These are phyloP conservation scores for Scaptomyza tumidula DNA, from an alignment of 2,888 invertebrate genomes.

Conservation along the genomic window DNA sequence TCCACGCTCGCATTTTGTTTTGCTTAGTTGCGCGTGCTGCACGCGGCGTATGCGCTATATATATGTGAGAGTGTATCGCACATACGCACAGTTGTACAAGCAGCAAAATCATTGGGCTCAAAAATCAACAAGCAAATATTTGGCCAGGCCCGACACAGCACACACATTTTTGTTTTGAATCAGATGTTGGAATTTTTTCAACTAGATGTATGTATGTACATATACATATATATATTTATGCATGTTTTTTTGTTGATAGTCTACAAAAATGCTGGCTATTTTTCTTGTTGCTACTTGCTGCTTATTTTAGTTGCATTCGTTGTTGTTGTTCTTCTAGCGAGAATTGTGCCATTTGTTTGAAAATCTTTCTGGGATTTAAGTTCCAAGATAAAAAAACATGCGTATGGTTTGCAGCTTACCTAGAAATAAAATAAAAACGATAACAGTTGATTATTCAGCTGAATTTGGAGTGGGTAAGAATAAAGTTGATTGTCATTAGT, in stretches of 20 bases:
- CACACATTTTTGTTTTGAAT: slow-evolving; percentile 44
- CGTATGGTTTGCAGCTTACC: slow-evolving; percentile 42
- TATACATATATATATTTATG: not conserved
- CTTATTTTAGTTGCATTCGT: slow-evolving; percentile 20
- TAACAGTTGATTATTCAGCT: slow-evolving; percentile 27
- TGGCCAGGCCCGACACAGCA: slow-evolving; percentile 41
- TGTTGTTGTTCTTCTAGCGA: slow-evolving; percentile 26
- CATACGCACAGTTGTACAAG: slow-evolving; percentile 64
- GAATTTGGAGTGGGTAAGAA: too few species aligned
- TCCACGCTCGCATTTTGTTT: slow-evolving; percentile 66
- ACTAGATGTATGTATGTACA: not conserved
- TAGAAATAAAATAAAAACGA: slow-evolving; percentile 39
- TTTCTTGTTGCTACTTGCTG: slow-evolving; percentile 34
- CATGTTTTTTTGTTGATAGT: slow-evolving; percentile 6
- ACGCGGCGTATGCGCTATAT: slow-evolving; percentile 68
- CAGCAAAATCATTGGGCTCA: slow-evolving; percentile 21
- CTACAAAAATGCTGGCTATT: slow-evolving; percentile 52
- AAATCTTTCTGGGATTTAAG: slow-evolving; percentile 20
- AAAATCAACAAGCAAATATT: slow-evolving; percentile 68
- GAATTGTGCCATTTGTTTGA: slow-evolving; percentile 54
- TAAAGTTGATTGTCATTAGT: not conserved
- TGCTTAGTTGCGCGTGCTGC: slow-evolving; percentile 74
- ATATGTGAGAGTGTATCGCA: slow-evolving; percentile 36
- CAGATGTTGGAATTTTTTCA: slow-evolving; percentile 57
- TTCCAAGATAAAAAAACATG: not conserved